Conservation (phyloP, 2,113 vertebrate genomes). For the Cryptoleucopteryx plumbea region DNA sequence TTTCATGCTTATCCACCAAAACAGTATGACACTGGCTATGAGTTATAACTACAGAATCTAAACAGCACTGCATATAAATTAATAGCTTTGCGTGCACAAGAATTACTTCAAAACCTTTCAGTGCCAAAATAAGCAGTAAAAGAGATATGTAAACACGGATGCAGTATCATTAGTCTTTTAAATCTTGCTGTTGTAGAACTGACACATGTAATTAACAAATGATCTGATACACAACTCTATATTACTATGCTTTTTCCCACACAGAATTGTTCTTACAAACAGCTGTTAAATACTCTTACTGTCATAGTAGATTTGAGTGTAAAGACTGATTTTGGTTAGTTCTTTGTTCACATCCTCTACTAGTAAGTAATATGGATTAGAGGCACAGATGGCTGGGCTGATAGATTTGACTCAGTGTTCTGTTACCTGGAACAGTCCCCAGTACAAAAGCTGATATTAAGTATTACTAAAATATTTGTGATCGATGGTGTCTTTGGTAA, state of each 20-base stretch:
- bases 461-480: not conserved
- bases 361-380: not conserved
- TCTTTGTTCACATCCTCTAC: not conserved
- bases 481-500: not conserved
- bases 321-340: not conserved
- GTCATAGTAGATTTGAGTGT: not conserved
- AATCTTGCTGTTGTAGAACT: not conserved
- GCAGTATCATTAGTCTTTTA: not conserved
- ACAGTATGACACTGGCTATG: not conserved
- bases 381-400: not conserved
- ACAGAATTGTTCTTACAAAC: not conserved
- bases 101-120: not conserved
- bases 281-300: not conserved
- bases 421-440: not conserved
- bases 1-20: not conserved
- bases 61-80: not conserved
- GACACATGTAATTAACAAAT: not conserved
- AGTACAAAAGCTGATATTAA: not conserved
- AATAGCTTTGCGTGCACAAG: not conserved
- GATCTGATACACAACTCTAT: not conserved
- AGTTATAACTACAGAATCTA: not conserved
- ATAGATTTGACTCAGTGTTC: not conserved
- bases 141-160: not conserved
- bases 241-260: not conserved
- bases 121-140: not conserved